These are phyloP conservation scores for Apis laboriosa DNA, from an alignment of 1,140 invertebrate genomes.

Conservation along the genomic window DNA sequence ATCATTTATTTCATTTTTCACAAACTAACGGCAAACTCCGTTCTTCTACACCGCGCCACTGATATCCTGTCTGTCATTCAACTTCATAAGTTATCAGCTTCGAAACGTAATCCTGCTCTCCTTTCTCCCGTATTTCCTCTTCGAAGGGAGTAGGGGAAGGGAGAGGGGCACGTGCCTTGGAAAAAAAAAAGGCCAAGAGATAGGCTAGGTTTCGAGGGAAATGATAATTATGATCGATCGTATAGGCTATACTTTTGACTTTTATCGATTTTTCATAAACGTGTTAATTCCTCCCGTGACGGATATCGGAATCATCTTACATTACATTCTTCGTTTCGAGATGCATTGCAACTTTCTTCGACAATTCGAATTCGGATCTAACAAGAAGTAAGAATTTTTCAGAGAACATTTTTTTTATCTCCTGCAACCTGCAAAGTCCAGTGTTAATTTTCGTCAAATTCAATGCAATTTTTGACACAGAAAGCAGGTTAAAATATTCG, in stretches of 20 bases:
- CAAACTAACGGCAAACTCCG: conserved; percentile 68
- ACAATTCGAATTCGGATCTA: too few species aligned
- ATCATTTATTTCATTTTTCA: conserved; percentile 79
- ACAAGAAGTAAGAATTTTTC: too few species aligned
- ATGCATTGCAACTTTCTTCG: too few species aligned
- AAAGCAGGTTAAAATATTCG: too few species aligned
- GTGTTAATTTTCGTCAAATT: too few species aligned
- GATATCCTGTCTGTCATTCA: conserved; percentile 56
- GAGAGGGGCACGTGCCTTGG: neutral
- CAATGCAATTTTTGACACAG: too few species aligned
- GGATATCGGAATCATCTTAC: too few species aligned
- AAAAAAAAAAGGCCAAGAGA: neutral
- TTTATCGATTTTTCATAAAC: too few species aligned
- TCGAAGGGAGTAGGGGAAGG: neutral
- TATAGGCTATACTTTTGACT: neutral
- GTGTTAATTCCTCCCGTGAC: too few species aligned
- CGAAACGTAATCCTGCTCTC: conserved; percentile 38
- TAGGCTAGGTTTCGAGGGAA: neutral
- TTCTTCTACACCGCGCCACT: conserved; percentile 48
- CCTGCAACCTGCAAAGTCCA: too few species aligned
- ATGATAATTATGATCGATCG: conserved; percentile 8
- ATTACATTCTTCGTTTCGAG: too few species aligned
- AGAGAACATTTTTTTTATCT: too few species aligned
- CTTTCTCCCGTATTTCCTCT: conserved; percentile 5
- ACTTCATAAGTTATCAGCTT: conserved; percentile 54